Base-by-base conservation (phyloP, 2,888 invertebrate genomes). In the Lomographa bimaculata region DNA sequence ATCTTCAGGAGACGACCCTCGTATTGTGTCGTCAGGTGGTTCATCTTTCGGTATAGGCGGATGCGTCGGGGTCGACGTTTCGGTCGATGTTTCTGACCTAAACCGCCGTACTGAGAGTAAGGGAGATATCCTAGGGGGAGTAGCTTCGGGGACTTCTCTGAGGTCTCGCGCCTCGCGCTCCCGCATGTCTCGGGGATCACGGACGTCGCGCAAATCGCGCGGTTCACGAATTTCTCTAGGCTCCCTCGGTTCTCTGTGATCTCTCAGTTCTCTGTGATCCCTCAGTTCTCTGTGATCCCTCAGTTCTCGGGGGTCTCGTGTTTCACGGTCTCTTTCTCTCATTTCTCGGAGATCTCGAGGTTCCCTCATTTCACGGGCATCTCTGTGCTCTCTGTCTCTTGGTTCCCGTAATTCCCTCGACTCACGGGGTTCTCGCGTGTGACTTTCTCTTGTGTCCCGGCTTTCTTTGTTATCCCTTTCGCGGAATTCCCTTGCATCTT, bases 1-100 rank as follows among this genome's bases (percentile, higher is more conserved):
- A 51, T 91, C 92, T 73, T 92, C 91, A 5, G 91, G 90, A 21
- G 91, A 91, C 24, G 90, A 89, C 20, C 90, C 79, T 50, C 91
- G 80, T 73, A 87, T 82, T 5, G 78, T 77, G 56, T 90, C 90
- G 66, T 90, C 90, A 41, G 90, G 90, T 7, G 90, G 90, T 54
- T 90, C 90, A 48, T 89, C 89, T 77, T 90, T 90, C 44, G 82
- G 91, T 65, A 83, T 82, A 72, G 85, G 72, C 54, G 87, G 89
- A 74, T 89, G 89, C 72, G 80, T 79, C 23, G 66, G 68, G 7
- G 76, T 76, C n/a, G 79, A 74, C 21, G 71, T 70, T 46, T 90
- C 89, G 27, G 69, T 56, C 35, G 78, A 63, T 18, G 71, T 72
- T 61, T 87, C 86, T 14, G 78, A 59, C 53, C 86, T 72, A 75